phyloP scores from a whole-genome alignment of 1,140 invertebrate species.

The Andrena cerasifolii region DNA sequence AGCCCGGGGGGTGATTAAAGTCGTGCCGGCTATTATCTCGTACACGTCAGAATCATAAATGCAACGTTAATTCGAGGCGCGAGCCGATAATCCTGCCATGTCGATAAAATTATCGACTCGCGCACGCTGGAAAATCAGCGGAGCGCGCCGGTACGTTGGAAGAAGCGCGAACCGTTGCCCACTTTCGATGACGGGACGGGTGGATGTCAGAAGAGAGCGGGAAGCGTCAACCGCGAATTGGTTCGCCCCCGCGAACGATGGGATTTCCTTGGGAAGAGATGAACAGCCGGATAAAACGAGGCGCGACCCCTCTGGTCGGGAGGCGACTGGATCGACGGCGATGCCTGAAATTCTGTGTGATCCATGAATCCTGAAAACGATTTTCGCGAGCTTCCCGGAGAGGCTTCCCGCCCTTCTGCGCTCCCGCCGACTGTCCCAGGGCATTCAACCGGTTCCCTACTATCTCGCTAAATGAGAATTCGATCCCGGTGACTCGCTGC shows the following conservation, averaged over 20 bases:
- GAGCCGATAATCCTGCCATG: not conserved
- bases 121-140: not conserved
- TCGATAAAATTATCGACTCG: not conserved
- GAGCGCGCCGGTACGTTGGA: slow-evolving; percentile 15
- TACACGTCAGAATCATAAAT: slow-evolving; percentile 2
- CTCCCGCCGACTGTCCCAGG: slow-evolving; percentile 1
- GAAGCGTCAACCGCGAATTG: not conserved
- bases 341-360: slow-evolving; percentile 30
- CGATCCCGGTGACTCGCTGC: slow-evolving; percentile 38
- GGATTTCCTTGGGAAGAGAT: slow-evolving; percentile 15
- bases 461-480: slow-evolving; percentile 32
- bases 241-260: too few species aligned
- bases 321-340: not conserved
- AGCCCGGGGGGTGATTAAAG: not conserved
- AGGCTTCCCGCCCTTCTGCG: slow-evolving; percentile 2
- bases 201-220: not conserved
- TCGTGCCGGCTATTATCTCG: not conserved
- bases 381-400: not conserved
- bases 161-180: not conserved
- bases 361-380: slow-evolving; percentile 29
- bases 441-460: slow-evolving; percentile 16
- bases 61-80: slow-evolving; percentile 15
- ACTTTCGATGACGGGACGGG: not conserved
- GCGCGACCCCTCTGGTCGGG: slow-evolving; percentile 3
- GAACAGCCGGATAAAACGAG: slow-evolving; percentile 44